Conservation (phyloP, 2,797 vertebrate species). For the Sciaenops ocellatus region DNA sequence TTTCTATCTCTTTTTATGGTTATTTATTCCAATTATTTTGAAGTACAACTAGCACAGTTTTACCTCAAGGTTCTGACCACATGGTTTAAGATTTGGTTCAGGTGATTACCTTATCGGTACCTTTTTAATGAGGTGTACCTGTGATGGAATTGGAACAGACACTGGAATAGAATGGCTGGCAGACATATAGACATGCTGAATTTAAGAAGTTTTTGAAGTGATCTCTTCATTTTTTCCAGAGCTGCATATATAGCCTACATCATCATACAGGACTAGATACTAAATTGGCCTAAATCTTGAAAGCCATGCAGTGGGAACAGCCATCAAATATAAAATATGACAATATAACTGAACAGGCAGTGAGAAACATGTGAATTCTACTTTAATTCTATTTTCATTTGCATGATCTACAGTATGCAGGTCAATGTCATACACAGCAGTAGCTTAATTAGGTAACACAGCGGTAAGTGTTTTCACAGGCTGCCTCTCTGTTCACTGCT, state of each 20-base stretch:
- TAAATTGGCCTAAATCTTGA: not conserved
- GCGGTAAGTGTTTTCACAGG: slow-evolving; percentile 65
- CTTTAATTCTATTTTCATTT: slow-evolving; percentile 24
- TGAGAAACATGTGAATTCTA: not conserved
- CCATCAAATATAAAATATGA: not conserved
- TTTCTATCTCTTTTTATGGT: too few relatives aligned
- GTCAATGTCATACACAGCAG: slow-evolving; percentile 34
- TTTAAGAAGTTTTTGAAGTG: too few relatives aligned
- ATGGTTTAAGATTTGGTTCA: too few relatives aligned
- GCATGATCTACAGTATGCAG: not conserved
- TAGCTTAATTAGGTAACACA: slow-evolving; percentile 52
- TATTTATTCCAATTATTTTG: too few relatives aligned
- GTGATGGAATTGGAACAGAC: too few relatives aligned
- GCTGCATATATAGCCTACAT: not conserved
- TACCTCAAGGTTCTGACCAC: too few relatives aligned
- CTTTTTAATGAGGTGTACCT: too few relatives aligned
- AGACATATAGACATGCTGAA: too few relatives aligned
- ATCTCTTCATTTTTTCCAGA: too few relatives aligned
- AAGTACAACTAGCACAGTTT: too few relatives aligned
- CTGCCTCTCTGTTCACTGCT: slow-evolving; percentile 39
- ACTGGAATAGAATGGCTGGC: too few relatives aligned
- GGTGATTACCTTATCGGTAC: too few relatives aligned
- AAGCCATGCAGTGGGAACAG: not conserved
- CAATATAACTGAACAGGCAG: not conserved
- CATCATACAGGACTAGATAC: not conserved